A percentile compares a stretch with the other conserved stretches of the same genome.
phyloP scores from a whole-genome alignment of 2,113 vertebrate genomes.

The Oncorhynchus keta region DNA sequence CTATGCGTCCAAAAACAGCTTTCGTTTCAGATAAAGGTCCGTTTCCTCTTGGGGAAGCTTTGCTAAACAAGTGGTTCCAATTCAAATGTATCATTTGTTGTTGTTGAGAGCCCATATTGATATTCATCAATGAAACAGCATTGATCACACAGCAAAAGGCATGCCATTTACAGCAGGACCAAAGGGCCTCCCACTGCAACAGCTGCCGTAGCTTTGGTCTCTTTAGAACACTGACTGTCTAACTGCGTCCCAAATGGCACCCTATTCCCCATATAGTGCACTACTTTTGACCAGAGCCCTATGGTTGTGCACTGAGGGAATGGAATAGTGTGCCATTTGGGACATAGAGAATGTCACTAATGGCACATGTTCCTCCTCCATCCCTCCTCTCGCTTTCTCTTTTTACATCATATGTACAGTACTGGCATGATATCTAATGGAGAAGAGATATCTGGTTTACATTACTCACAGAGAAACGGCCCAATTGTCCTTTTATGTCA shows the following conservation, averaged over 20 bases:
- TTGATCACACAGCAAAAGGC: constrained; percentile 47
- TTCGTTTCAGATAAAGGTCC: constrained; percentile 40
- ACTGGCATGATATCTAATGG: background rate
- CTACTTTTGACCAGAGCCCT: no score
- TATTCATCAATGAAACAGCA: constrained; percentile 33
- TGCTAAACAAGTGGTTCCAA: constrained; percentile 36
- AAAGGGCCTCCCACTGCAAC: background rate
- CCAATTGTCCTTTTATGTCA: constrained; percentile 50
- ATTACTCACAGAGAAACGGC: constrained; percentile 38
- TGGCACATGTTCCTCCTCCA: background rate
- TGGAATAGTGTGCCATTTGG: no score
- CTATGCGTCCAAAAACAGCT: constrained; percentile 9
- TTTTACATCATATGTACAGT: background rate
- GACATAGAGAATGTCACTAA: background rate
- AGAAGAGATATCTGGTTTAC: constrained; percentile 42
- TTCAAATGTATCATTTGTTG: constrained; percentile 17
- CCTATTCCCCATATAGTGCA: no score
- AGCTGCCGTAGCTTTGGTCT: constrained; percentile 36
- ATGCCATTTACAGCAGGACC: constrained; percentile 5
- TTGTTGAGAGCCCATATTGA: constrained; percentile 7
- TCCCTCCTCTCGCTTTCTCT: background rate
- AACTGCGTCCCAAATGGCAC: no score
- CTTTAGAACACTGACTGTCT: background rate
- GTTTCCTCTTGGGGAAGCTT: constrained; percentile 14
- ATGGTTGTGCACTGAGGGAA: no score